A percentile compares a stretch with the other conserved stretches of the same genome.
phyloP scores from a whole-genome alignment of 1,140 invertebrate genomes.

The Nautilus pompilius region DNA sequence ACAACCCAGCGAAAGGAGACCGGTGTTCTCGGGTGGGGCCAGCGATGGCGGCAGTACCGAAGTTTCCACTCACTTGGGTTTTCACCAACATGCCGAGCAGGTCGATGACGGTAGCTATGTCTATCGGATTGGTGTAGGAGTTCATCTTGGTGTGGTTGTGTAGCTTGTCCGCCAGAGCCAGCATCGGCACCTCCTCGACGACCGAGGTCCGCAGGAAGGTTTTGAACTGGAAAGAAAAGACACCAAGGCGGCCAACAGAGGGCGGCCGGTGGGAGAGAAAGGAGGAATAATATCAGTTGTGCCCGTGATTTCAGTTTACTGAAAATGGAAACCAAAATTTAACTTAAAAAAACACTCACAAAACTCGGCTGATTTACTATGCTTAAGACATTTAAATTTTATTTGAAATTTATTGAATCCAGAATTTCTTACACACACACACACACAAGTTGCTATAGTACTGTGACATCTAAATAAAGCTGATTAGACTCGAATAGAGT shows the following conservation, averaged over 20 bases:
- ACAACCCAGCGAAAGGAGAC: neutral
- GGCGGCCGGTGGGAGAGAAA: neutral
- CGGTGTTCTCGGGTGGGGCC: neutral
- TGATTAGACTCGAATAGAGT: too few relatives aligned
- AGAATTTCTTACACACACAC: too few relatives aligned
- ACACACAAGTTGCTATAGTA: too few relatives aligned
- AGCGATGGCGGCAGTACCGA: neutral
- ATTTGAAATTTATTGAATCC: too few relatives aligned
- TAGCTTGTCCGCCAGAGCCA: conserved; percentile 34
- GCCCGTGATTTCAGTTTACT: too few relatives aligned
- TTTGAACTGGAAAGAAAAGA: conserved; percentile 23
- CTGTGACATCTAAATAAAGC: too few relatives aligned
- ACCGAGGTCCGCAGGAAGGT: conserved; percentile 2
- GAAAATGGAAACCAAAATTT: too few relatives aligned
- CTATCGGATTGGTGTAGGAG: conserved; percentile 44
- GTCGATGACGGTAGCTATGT: conserved; percentile 52
- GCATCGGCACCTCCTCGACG: conserved; percentile 26
- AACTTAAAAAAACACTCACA: too few relatives aligned
- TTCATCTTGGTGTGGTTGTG: conserved; percentile 40
- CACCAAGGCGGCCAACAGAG: too few relatives aligned
- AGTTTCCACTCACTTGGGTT: conserved; percentile 40
- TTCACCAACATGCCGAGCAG: conserved; percentile 38
- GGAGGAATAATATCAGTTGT: neutral
- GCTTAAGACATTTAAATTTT: too few relatives aligned
- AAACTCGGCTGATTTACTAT: too few relatives aligned